Conservation (phyloP, 2,113 vertebrate genomes). For the Mesembrinibis cayennensis region DNA sequence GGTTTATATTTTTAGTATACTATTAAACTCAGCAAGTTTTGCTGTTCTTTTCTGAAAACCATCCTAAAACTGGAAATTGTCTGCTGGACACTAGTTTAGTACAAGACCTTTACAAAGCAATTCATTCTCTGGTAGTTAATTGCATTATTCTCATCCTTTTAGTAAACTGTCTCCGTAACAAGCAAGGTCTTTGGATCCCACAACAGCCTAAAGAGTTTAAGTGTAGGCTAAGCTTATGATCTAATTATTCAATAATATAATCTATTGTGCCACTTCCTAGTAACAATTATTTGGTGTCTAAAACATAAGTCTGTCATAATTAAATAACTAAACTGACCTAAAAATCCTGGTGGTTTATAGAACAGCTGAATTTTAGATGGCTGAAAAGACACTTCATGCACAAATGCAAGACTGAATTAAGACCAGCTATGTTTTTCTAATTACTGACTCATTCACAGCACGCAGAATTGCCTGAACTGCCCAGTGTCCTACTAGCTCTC, state of each 20-base stretch:
- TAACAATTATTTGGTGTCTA: background rate
- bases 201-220: background rate
- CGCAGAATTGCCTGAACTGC: constrained; percentile 10
- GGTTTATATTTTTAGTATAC: background rate
- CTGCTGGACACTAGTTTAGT: background rate
- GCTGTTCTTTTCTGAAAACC: background rate
- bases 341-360: background rate
- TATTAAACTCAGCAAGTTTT: background rate
- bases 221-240: background rate
- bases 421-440: background rate
- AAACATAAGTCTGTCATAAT: constrained; percentile 4
- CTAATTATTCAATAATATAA: constrained; percentile 29
- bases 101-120: background rate
- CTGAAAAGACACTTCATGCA: background rate
- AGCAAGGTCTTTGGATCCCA: background rate
- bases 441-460: background rate
- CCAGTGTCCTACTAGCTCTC: constrained; percentile 49
- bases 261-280: background rate
- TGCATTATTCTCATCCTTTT: constrained; percentile 10
- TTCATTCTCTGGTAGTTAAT: background rate
- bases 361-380: background rate
- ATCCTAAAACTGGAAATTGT: background rate
- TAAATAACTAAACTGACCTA: constrained; percentile 33
- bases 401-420: background rate
- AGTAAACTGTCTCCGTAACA: background rate